These are phyloP conservation scores for Brotula barbata DNA, from an alignment of 2,797 vertebrate genomes.

Conservation along the genomic window DNA sequence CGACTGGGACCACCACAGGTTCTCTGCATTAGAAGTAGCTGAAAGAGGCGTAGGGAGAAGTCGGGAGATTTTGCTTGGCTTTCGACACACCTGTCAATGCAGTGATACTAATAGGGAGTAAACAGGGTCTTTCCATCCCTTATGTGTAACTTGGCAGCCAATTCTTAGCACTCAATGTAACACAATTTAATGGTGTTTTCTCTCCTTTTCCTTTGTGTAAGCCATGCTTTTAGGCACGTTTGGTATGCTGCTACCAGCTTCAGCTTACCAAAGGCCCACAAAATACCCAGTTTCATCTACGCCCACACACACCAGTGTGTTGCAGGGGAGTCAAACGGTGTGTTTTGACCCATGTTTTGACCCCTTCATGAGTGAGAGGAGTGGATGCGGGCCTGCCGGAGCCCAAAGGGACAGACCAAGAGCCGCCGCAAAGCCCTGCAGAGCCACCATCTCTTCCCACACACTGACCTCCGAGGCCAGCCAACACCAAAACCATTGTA, in stretches of 20 bases:
- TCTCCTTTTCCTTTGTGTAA: conserved; percentile 66
- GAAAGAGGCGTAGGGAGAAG: conserved; percentile 59
- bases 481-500: conserved; percentile 77
- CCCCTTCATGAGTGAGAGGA: conserved; percentile 82
- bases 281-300: conserved; percentile 78
- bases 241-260: conserved; percentile 66
- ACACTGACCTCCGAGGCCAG: conserved; percentile 82
- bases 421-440: conserved; percentile 75
- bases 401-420: conserved; percentile 79
- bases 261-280: conserved; percentile 69
- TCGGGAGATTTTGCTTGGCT: conserved; percentile 55
- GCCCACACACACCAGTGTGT: conserved; percentile 75
- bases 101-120: conserved; percentile 78
- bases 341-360: conserved; percentile 80
- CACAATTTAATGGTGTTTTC: conserved; percentile 64
- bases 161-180: conserved; percentile 68
- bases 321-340: conserved; percentile 76
- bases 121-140: conserved; percentile 69
- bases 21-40: conserved; percentile 46
- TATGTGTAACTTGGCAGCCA: conserved; percentile 66
- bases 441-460: conserved; percentile 81
- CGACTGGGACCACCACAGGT: conserved; percentile 40
- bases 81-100: conserved; percentile 65
- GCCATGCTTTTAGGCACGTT: conserved; percentile 78
- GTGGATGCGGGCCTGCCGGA: conserved; percentile 75